Conservation (phyloP, 2,797 vertebrate species). For the Notamacropus eugenii region DNA sequence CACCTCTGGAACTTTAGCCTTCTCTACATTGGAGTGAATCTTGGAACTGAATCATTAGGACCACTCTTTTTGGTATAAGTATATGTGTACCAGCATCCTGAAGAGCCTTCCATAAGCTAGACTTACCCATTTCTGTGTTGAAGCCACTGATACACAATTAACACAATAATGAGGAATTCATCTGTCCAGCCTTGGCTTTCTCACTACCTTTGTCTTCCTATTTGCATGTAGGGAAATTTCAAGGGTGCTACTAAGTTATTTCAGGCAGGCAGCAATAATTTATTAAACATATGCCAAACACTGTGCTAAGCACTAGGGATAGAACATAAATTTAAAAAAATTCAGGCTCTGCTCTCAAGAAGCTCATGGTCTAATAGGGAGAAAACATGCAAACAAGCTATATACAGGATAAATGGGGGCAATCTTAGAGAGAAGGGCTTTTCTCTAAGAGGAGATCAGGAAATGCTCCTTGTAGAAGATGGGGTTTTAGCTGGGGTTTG, state of each 20-base stretch:
- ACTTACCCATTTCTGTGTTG: conserved; percentile 96
- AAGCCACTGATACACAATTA: conserved; percentile 98
- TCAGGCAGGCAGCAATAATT: neutral
- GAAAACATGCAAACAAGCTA: neutral
- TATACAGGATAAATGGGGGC: neutral
- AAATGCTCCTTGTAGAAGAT: neutral
- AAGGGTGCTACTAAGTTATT: neutral
- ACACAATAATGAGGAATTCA: conserved; percentile 94
- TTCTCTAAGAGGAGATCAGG: neutral
- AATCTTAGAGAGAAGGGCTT: neutral
- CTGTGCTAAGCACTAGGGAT: neutral
- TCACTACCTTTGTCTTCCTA: conserved; percentile 69
- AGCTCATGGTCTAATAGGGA: neutral
- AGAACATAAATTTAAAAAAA: neutral
- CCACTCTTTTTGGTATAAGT: conserved; percentile 90
- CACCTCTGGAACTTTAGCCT: conserved; percentile 95
- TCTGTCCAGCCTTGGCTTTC: conserved; percentile 81
- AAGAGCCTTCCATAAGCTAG: conserved; percentile 92
- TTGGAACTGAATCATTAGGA: conserved; percentile 98
- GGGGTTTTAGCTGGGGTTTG: neutral
- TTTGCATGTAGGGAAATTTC: neutral
- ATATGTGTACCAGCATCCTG: conserved; percentile 74
- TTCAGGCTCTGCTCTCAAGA: neutral
- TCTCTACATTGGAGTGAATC: conserved; percentile 94
- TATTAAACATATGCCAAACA: neutral